These are phyloP conservation scores for Ectobius pallidus DNA, from an alignment of 2,888 invertebrate species.

Conservation along the genomic window DNA sequence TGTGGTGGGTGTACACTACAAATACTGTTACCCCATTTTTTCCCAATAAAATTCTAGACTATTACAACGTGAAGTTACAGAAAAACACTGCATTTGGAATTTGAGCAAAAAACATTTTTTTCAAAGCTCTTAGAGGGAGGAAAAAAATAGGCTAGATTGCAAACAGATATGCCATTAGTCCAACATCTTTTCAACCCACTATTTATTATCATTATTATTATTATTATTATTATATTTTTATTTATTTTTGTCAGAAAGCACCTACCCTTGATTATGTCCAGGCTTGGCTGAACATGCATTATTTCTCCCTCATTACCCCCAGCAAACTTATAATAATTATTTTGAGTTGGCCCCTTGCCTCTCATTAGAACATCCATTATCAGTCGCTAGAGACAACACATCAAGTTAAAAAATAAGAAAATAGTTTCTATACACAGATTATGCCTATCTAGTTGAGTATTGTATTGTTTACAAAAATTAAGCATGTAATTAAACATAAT, in stretches of 20 bases:
- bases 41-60: background rate
- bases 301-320: background rate
- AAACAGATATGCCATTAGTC: slow-evolving; percentile 10
- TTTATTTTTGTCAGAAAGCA: background rate
- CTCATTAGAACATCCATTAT: slow-evolving; percentile 47
- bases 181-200: slow-evolving; percentile 5
- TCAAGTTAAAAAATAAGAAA: slow-evolving; percentile 42
- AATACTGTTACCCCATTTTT: slow-evolving; percentile 1
- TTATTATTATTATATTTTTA: background rate
- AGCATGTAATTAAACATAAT: too few species aligned
- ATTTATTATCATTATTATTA: background rate
- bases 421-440: slow-evolving; percentile 39
- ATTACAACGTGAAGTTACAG: slow-evolving; percentile 17
- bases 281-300: background rate
- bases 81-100: slow-evolving; percentile 34
- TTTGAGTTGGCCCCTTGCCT: slow-evolving; percentile 36
- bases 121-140: slow-evolving; percentile 32
- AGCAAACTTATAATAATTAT: slow-evolving; percentile 16
- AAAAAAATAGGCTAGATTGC: slow-evolving; percentile 10
- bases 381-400: slow-evolving; percentile 58
- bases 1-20: slow-evolving; percentile 2
- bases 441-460: slow-evolving; percentile 35
- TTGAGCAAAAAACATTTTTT: slow-evolving; percentile 34
- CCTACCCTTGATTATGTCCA: background rate
- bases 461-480: slow-evolving; percentile 31